phyloP scores from a whole-genome alignment of 2,113 vertebrate genomes.

The Leucopsar rothschildi region DNA sequence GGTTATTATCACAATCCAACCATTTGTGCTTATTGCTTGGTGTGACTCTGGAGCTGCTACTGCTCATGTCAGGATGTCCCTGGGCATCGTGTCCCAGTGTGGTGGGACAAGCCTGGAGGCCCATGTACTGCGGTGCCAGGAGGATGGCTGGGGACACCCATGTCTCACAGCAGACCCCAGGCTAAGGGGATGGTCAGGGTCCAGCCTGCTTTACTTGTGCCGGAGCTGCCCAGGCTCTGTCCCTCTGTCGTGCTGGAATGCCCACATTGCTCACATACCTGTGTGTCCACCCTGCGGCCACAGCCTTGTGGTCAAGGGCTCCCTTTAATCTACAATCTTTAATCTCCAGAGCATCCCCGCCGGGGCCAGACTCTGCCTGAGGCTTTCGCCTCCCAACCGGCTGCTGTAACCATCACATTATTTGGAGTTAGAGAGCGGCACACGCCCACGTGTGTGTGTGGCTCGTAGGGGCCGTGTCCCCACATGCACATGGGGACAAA shows the following conservation, averaged over 20 bases:
- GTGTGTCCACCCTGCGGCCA: neutral
- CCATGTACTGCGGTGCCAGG: accelerated
- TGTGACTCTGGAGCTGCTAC: neutral
- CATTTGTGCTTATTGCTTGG: accelerated
- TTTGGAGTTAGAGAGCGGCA: neutral
- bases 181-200: accelerated
- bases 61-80: neutral
- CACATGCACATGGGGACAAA: neutral
- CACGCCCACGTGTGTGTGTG: accelerated
- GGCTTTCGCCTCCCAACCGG: neutral
- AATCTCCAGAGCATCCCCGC: neutral
- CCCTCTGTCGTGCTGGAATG: neutral
- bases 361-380: neutral
- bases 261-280: neutral
- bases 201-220: neutral
- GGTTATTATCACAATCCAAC: accelerated
- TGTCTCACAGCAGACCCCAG: neutral
- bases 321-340: slow-evolving; percentile 9
- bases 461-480: neutral
- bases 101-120: neutral
- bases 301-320: neutral
- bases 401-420: neutral
- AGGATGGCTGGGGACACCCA: accelerated
- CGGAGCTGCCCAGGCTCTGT: neutral
- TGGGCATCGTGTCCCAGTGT: accelerated